Base-by-base conservation (phyloP, 1,140 invertebrate genomes). In the Drosophila aff. region DNA sequence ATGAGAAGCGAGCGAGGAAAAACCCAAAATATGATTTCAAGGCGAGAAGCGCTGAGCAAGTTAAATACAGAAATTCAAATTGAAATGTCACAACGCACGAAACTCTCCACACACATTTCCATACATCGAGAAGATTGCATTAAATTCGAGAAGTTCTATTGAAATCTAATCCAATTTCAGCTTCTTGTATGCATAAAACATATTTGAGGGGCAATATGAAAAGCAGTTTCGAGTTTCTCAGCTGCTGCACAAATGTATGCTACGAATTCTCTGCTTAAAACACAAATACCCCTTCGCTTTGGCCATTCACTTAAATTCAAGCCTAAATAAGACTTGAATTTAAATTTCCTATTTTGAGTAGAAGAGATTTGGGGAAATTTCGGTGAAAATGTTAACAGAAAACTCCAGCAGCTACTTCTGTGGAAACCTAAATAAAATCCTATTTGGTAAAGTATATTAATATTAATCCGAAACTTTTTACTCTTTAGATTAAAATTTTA, bases 1-100 rank as follows among this genome's bases (percentile, higher is more conserved):
- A 73, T 73, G 67, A 73, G 68, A 23, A 73, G 23, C 28, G 44
- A 38, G n/a, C 28, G 5, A 3, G 23, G 33, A 28, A 49, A 68
- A 23, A 21, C 26, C 26, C 28, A 23, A 55, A 73, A 73, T 43
- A 72, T 73, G 53, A 73, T 46, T 60, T 31, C 33, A 2, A 36
- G 38, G 23, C 47, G 28, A 16, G 18, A 69, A 38, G 40, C 13
- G 66, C 44, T 41, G 44, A 53, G 21, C 44, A 50, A 71, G 23
- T 36, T 41, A 23, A 43, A 41, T 40, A 41, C 4, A 36, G 26
- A 21, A 40, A 69, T 49, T 49, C 2, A 60, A 43, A 50, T 50
- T 60, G n/a, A 52, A 73, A 44, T 43, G 23, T 47, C 50, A 38
- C 40, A 33, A 13, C 18, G 28, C 13, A 36, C 10, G 15, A 15